phyloP scores from a whole-genome alignment of 2,888 invertebrate genomes.

The Acronicta leporina region DNA sequence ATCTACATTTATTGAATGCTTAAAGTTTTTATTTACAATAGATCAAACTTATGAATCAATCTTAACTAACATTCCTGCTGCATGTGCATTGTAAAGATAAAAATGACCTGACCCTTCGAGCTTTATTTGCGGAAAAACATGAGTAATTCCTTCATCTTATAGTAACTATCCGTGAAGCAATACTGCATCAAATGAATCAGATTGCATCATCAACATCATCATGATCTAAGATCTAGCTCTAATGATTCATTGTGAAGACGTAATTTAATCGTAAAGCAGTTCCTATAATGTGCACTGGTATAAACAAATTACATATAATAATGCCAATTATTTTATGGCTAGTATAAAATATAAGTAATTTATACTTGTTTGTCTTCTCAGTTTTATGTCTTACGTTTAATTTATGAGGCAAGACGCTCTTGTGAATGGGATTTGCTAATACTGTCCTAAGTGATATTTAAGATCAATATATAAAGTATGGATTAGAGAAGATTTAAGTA shows the following conservation, averaged over 20 bases:
- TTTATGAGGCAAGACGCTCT: not conserved
- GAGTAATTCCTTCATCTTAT: slow-evolving; percentile 29
- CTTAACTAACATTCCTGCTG: not conserved
- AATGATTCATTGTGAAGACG: slow-evolving; percentile 33
- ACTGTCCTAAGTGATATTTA: not conserved
- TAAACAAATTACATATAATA: slow-evolving; percentile 41
- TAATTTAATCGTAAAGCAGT: slow-evolving; percentile 13
- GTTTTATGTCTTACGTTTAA: slow-evolving; percentile 7
- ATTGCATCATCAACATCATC: slow-evolving; percentile 11
- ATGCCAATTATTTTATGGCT: slow-evolving; percentile 25
- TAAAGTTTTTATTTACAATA: not conserved
- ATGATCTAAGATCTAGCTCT: slow-evolving; percentile 19
- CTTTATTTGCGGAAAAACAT: slow-evolving; percentile 35
- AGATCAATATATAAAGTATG: slow-evolving; percentile 1
- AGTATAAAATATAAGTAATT: slow-evolving; percentile 29
- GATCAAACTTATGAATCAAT: not conserved
- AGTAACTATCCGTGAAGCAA: slow-evolving; percentile 15
- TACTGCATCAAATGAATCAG: slow-evolving; percentile 22
- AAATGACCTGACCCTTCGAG: slow-evolving; percentile 25
- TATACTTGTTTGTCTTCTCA: slow-evolving; percentile 2
- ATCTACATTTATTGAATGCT: too few relatives aligned
- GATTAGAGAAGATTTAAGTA: not conserved
- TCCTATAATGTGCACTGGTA: slow-evolving; percentile 14
- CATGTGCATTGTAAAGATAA: slow-evolving; percentile 21
- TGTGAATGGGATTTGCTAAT: not conserved